Conservation (phyloP, 2,888 invertebrate genomes). For the Periphyllus acericola region DNA sequence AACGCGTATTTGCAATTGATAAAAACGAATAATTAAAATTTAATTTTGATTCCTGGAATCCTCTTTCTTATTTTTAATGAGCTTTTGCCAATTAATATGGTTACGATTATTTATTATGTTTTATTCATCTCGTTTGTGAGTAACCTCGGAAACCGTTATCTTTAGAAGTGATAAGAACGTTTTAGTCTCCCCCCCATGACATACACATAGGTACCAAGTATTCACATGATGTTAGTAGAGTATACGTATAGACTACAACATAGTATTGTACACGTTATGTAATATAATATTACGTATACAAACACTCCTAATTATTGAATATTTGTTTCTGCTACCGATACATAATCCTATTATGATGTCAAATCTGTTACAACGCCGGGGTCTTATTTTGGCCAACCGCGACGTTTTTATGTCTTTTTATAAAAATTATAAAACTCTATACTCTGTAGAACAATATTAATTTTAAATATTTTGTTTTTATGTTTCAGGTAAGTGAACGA, state of each 20-base stretch:
- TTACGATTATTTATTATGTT: neutral
- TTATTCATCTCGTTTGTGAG: neutral
- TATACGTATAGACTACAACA: neutral
- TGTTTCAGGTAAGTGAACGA: constrained; percentile 46
- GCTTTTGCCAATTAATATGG: neutral
- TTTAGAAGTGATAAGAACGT: neutral
- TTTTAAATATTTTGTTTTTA: constrained; percentile 15
- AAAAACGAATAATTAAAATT: constrained; percentile 44
- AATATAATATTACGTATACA: no score
- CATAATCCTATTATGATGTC: no score
- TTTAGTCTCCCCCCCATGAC: neutral
- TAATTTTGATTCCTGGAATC: constrained; percentile 32
- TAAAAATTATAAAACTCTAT: neutral
- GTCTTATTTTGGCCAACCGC: neutral
- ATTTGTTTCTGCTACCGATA: no score
- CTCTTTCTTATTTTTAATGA: no score
- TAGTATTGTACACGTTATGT: no score
- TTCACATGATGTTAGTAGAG: neutral
- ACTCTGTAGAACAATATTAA: neutral
- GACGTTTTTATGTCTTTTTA: neutral
- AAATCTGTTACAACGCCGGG: neutral
- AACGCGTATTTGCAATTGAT: constrained; percentile 10
- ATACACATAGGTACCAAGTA: neutral
- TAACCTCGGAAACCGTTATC: constrained; percentile 38
- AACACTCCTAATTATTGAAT: no score